Percentiles rank a stretch among this genome's conserved stretches.
Evolutionary conservation across 2,113 vertebrate genomes (phyloP).

Genomic region (Oncorhynchus clarkii): DNA sequence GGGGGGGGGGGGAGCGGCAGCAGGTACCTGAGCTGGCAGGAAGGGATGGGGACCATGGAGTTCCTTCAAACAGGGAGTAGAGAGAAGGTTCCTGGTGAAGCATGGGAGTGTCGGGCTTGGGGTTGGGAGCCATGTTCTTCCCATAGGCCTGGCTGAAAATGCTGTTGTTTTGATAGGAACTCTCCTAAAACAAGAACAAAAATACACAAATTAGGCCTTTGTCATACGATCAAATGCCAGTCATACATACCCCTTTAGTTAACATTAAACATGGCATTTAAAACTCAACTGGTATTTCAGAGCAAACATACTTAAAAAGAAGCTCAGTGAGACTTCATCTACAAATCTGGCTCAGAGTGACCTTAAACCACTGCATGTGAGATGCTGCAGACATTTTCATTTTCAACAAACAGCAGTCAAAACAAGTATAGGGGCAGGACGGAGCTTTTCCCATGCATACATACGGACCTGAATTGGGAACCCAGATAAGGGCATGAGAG

Average conservation of each 20-base stretch:
- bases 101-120: constrained; percentile 82
- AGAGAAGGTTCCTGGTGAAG: constrained; percentile 92
- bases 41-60: constrained; percentile 95
- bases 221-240: neutral
- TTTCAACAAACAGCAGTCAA: neutral
- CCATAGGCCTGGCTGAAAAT: constrained; percentile 96
- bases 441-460: neutral
- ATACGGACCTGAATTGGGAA: constrained; percentile 91
- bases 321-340: neutral
- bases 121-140: constrained; percentile 82
- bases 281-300: neutral
- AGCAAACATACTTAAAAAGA: neutral
- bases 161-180: constrained; percentile 85
- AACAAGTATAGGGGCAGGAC: neutral
- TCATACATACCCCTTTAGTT: neutral
- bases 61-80: constrained; percentile 96
- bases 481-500: constrained; percentile 87
- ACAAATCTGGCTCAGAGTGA: neutral
- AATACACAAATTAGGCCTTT: neutral
- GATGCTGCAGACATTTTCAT: neutral
- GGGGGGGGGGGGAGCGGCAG: neutral
- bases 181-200: constrained; percentile 74
- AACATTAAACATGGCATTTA: neutral
- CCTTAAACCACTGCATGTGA: neutral
- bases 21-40: constrained; percentile 93